Base-by-base conservation (phyloP, 2,888 invertebrate species). In the Lepetodrilus schrolli region DNA sequence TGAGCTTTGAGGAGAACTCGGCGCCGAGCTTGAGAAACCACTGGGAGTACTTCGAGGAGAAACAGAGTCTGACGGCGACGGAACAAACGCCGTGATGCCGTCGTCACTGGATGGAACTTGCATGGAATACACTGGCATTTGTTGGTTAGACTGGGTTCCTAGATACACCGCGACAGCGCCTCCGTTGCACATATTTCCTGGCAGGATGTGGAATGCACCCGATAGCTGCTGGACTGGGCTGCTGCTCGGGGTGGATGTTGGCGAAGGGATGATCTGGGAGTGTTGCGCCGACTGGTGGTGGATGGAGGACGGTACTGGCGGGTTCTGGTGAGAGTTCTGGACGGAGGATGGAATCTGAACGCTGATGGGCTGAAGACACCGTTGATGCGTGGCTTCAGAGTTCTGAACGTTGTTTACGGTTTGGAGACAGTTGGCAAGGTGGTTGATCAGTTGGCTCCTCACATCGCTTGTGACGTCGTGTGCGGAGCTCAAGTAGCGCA, bases 401-500 rank as follows among this genome's bases (percentile, higher is more conserved):
- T 38, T 20, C 23, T 66, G 72, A 4, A 37, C 37, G 23, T 8
- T 49, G 26, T 49, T 66, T n/a, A 68, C 70, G 0, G 69, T 21
- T 13, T 82, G 78, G 4, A 86, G 80, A 70, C 85, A 83, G 75
- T 80, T 78, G 23, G 86, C 83, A 34, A 89, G 81, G 75, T 89
- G 88, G 47, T 82, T 79, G 66, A 86, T 73, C 4, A 89, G 81
- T 23, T 85, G 82, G 20, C 79, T 79, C 36, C 85, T 79, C 17
- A 88, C 84, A 36, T 86, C 83, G 1, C 79, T 76, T 49, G 82
- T 82, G 4, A 87, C 81, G 21, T 83, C 86, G 10, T 85, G 81
- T 23, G 84, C 79, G n/a, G 86, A 80, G 36, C 82, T 78, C 21
- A 89, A 76, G 78, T 87, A 89, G 34, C 88, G 81, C 30, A 84